phyloP scores from a whole-genome alignment of 2,113 vertebrate genomes.

The Ciconia stormi region DNA sequence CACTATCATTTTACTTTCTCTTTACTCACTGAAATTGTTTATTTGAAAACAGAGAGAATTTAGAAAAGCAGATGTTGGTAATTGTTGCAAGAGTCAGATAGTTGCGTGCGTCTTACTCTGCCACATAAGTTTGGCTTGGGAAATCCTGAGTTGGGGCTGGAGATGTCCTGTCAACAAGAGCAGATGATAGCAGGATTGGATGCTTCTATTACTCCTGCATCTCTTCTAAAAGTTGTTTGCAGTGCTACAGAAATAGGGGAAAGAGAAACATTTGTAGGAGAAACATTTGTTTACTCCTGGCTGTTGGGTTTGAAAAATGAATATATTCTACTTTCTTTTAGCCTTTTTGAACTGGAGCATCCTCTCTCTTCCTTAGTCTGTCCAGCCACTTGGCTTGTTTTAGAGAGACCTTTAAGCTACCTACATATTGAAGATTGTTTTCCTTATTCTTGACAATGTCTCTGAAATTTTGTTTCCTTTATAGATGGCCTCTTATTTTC shows the following conservation, averaged over 20 bases:
- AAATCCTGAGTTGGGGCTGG: not conserved
- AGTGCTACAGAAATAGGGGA: not conserved
- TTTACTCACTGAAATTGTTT: not conserved
- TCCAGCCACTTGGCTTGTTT: not conserved
- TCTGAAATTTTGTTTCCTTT: not conserved
- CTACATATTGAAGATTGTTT: not conserved
- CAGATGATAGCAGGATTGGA: not conserved
- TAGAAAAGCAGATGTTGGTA: not conserved
- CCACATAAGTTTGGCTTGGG: not conserved
- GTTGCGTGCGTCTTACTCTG: not conserved
- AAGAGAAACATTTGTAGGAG: not conserved
- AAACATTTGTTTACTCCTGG: not conserved
- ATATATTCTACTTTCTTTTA: not conserved
- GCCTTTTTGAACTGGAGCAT: not conserved
- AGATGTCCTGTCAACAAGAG: not conserved
- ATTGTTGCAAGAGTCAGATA: not conserved
- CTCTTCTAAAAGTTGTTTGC: not conserved
- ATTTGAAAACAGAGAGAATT: not conserved
- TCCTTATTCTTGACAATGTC: not conserved
- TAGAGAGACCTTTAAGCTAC: not conserved
- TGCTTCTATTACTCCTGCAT: not conserved
- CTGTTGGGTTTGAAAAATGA: not conserved
- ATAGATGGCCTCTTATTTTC: not conserved
- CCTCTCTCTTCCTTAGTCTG: not conserved
- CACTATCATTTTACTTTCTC: not conserved